Percentiles rank a stretch among this genome's conserved stretches.
Evolutionary conservation across 2,113 vertebrate genomes (phyloP).

Genomic region (Calidris pugnax): DNA sequence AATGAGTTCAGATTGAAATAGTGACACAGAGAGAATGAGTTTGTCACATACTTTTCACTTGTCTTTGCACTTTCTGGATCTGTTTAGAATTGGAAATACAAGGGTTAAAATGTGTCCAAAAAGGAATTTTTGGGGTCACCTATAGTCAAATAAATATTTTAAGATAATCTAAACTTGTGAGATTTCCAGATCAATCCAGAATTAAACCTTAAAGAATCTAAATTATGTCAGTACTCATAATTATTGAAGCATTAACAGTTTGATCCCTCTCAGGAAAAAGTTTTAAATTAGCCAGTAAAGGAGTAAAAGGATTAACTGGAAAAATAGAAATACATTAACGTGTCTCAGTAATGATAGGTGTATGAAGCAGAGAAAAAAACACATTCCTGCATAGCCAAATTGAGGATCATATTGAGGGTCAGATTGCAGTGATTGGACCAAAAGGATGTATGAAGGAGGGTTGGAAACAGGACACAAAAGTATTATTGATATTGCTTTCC

Average conservation of each 20-base stretch:
- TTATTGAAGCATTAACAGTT: not conserved
- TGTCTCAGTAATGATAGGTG: rapidly evolving
- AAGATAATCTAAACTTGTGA: not conserved
- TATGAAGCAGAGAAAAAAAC: not conserved
- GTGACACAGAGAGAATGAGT: not conserved
- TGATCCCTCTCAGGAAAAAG: not conserved
- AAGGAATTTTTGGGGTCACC: not conserved
- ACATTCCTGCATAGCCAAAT: not conserved
- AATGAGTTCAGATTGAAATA: not conserved
- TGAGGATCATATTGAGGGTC: not conserved
- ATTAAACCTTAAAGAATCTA: not conserved
- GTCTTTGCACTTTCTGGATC: not conserved
- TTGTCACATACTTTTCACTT: not conserved
- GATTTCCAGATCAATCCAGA: not conserved
- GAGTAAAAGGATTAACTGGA: not conserved
- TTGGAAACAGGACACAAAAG: not conserved
- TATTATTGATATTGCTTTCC: not conserved
- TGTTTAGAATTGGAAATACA: not conserved
- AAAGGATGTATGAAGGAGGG: not conserved
- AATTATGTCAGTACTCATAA: not conserved
- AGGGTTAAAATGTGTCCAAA: not conserved
- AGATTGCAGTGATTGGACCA: not conserved
- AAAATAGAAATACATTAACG: not conserved
- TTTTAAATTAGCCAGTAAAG: not conserved
- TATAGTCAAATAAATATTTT: not conserved